Evolutionary conservation across 2,888 invertebrate genomes (phyloP), one percentile per base, ranked within the genome.

Genomic region (Ceratothoa steindachneri): DNA sequence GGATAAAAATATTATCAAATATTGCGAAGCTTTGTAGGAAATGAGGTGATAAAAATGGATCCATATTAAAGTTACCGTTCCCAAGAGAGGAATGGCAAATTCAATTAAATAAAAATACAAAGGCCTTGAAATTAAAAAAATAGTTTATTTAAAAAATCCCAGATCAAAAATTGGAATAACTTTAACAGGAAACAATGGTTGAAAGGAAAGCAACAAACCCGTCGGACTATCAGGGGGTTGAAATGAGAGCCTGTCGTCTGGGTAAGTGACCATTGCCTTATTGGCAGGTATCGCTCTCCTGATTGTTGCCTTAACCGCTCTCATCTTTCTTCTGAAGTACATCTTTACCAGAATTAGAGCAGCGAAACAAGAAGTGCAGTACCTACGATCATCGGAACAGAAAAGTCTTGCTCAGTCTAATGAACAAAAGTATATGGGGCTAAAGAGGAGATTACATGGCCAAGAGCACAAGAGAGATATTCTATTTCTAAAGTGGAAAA

Each of bases 181-280:
- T 41, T 41, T 41, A 9, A 5, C 27, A 60, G 60, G 60, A 24
- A 60, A 60, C 19, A 60, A 60, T 60, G 22, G 24, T 12, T n/a
- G 60, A 24, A 60, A 60, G 27, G 60, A 60, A 1, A 60, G 60
- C 27, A 24, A 60, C 24, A 24, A 60, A n/a, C 60, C 60, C 24
- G 60, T 60, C 22, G 60, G 60, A 1, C 24, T 60, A 60, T 60
- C 60, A 12, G 60, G n/a, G 24, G 60, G 60, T n/a, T n/a, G 60
- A 60, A 24, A n/a, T 12, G 60, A 60, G 1, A 24, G 27, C 1
- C 12, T 9, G 1, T 15, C 60, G 1, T 60, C 60, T 1, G 60
- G 60, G 27, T n/a, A 24, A 2, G 24, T 60, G 22, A 60, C 60
- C 19, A 60, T 60, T 3, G 60, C 60, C 24, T 24, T 60, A 1